Conservation (phyloP, 2,888 invertebrate genomes). For the Heteromyza rotundicornis region DNA sequence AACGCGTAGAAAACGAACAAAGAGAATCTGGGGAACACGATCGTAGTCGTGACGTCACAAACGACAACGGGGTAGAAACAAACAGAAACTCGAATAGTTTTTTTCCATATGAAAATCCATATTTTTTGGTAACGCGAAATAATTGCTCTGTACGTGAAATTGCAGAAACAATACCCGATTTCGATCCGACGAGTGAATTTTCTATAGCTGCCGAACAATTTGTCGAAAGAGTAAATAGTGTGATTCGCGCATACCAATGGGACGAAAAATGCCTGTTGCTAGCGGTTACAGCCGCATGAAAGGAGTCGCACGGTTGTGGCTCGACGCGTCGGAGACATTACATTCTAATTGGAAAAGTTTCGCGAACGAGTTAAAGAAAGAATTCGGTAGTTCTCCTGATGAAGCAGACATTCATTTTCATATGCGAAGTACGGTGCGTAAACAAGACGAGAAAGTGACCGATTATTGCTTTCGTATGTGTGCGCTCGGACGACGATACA, state of each 20-base stretch:
- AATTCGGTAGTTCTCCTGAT: constrained; percentile 2
- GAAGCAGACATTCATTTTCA: neutral
- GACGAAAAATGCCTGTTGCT: neutral
- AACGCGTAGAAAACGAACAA: neutral
- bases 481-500: neutral
- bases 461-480: neutral
- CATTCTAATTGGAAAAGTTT: constrained; percentile 5
- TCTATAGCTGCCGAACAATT: constrained; percentile 20
- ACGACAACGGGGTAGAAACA: neutral
- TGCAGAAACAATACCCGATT: constrained; percentile 21
- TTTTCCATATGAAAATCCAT: neutral
- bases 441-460: neutral
- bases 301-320: neutral
- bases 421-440: neutral
- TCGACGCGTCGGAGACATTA: neutral
- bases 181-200: constrained; percentile 13
- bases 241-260: neutral
- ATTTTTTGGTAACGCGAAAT: neutral
- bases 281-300: neutral
- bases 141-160: constrained; percentile 24
- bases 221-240: constrained; percentile 16
- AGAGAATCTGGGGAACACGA: no score
- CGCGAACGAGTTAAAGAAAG: neutral
- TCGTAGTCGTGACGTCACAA: neutral
- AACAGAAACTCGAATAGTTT: neutral